Conservation (phyloP, 2,113 vertebrate genomes). For the Australoheros scitulus region DNA sequence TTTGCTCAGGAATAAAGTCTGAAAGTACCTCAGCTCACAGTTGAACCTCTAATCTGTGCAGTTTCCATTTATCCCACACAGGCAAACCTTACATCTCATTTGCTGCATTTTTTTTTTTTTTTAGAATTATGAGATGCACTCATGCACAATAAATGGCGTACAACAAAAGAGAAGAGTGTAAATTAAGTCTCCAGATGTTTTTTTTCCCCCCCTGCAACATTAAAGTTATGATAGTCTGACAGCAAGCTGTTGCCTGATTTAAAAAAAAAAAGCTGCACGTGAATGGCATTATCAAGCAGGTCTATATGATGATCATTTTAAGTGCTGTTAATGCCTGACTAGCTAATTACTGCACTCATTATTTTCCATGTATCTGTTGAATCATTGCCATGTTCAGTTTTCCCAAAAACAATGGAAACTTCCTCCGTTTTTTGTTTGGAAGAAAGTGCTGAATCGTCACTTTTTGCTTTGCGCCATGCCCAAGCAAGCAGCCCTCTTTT, state of each 20-base stretch:
- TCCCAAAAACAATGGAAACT: slow-evolving; percentile 83
- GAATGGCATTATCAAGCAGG: slow-evolving; percentile 69
- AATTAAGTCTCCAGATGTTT: slow-evolving; percentile 19
- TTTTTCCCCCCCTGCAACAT: background rate
- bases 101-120: slow-evolving; percentile 1
- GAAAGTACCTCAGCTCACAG: slow-evolving; percentile 28
- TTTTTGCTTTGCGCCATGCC: slow-evolving; percentile 73
- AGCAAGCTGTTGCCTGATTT: slow-evolving; percentile 13
- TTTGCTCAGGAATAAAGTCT: slow-evolving; percentile 41
- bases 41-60: slow-evolving; percentile 35
- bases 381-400: slow-evolving; percentile 83
- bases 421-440: slow-evolving; percentile 79
- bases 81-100: slow-evolving; percentile 13
- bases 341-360: slow-evolving; percentile 82
- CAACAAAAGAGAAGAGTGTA: slow-evolving; percentile 38
- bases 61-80: slow-evolving; percentile 30
- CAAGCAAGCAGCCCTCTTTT: slow-evolving; percentile 78
- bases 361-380: slow-evolving; percentile 84
- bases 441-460: slow-evolving; percentile 80
- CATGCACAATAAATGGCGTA: background rate
- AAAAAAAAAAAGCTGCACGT: slow-evolving; percentile 38
- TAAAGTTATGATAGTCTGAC: slow-evolving; percentile 31
- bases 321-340: slow-evolving; percentile 69
- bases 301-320: slow-evolving; percentile 71
- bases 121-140: background rate